Evolutionary conservation across 2,797 vertebrate genomes (phyloP).

Genomic region (Loris lydekkerianus): DNA sequence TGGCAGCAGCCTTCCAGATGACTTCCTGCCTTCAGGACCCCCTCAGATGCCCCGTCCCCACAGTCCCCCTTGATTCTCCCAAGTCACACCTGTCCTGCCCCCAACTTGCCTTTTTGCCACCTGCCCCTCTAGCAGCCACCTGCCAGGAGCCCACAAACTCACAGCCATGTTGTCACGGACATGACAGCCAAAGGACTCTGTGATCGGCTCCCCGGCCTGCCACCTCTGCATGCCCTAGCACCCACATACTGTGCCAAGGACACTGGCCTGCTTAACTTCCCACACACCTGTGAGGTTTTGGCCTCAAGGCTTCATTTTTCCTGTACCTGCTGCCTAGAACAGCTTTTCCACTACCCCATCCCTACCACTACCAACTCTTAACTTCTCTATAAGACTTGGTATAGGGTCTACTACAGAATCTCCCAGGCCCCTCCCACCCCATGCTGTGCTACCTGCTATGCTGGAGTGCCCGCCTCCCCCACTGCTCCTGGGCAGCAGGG

Average conservation of each 20-base stretch:
- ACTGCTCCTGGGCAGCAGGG: neutral
- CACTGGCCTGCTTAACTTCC: neutral
- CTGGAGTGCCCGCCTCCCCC: neutral
- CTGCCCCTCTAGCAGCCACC: neutral
- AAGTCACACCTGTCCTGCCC: neutral
- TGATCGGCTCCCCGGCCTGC: neutral
- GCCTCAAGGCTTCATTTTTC: neutral
- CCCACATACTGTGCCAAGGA: too few species aligned
- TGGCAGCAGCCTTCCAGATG: neutral
- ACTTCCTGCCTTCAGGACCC: neutral
- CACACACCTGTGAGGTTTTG: neutral
- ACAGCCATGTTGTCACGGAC: neutral
- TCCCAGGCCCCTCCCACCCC: neutral
- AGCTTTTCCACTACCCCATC: neutral
- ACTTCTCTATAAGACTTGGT: neutral
- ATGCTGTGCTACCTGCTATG: rapidly evolving
- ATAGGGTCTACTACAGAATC: neutral
- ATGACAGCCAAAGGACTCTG: neutral
- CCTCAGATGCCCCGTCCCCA: neutral
- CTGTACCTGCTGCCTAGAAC: neutral
- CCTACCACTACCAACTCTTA: too few species aligned
- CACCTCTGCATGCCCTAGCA: neutral
- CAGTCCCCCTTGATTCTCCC: neutral
- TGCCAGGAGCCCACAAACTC: neutral
- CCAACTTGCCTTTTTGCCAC: too few species aligned